Base-by-base conservation (phyloP, 2,113 vertebrate species). In the Puntigrus tetrazona region DNA sequence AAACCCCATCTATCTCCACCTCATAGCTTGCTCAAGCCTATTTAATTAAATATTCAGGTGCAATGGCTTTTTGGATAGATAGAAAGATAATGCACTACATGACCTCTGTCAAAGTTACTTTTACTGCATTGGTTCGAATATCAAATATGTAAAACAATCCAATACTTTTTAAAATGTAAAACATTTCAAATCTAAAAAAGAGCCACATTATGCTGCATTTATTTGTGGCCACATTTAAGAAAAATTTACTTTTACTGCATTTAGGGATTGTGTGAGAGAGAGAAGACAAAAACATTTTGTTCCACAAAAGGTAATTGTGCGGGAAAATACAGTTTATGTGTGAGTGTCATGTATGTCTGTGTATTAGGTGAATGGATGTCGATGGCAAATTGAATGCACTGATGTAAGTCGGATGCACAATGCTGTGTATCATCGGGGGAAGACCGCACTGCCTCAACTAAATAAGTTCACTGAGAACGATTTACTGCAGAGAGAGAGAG, bases 401-500 rank as follows among this genome's bases (percentile, higher is more conserved):
- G 63, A 7, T 22, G 7, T 36, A 18, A 67, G 63, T 18, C 14
- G 29, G 31, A 20, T 67, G 3, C 63, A 67, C 29, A 34, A 47
- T 1, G 43, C 72, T 74, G 72, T 70, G 67, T 74, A 50, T 29
- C 43, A 50, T 75, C 1, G 8, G 13, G 50, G 72, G 45, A 75
- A 36, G 31, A 67, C 72, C 4, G 43, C 72, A 75, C 72, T 75
- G 72, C 72, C 8, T 75, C 72, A 75, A 18, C 50, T 73, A 3
- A 75, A 74, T 47, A 74, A 47, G 72, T 29, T 75, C 25, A n/a
- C 31, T 69, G 72, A 75, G 50, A 25, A 75, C 43, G 14, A 75
- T 47, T 75, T 75, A 50, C 41, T 47, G 72, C 43, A 47, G 74
- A 67, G 43, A 78, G 22, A 50, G 73, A 34, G 73, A 77, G 57